Evolutionary conservation across 1,140 invertebrate genomes (phyloP).

Genomic region (Drosophila sp.): DNA sequence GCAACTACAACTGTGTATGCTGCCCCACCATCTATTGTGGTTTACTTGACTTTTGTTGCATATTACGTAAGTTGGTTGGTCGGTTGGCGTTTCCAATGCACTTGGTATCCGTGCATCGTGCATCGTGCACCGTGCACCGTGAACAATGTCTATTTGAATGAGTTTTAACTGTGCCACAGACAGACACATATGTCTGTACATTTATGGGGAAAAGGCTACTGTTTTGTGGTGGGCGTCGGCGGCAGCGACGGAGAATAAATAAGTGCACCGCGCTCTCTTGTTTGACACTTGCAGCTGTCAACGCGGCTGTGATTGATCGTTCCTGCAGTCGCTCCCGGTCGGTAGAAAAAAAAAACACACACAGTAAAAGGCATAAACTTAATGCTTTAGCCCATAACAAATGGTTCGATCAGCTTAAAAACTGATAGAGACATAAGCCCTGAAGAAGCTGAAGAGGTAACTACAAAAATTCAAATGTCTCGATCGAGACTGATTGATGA

Average conservation of each 20-base stretch:
- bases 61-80: slow-evolving; percentile 58
- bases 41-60: slow-evolving; percentile 69
- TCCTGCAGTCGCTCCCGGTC: neutral
- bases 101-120: slow-evolving; percentile 37
- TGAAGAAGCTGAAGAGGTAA: neutral
- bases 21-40: slow-evolving; percentile 45
- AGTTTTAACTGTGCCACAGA: slow-evolving; percentile 62
- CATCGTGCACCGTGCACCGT: neutral
- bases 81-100: slow-evolving; percentile 29
- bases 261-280: slow-evolving; percentile 68
- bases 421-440: slow-evolving; percentile 11
- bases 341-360: slow-evolving; percentile 27
- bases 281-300: slow-evolving; percentile 78
- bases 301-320: slow-evolving; percentile 69
- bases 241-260: slow-evolving; percentile 35
- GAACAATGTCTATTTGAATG: slow-evolving; percentile 28
- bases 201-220: slow-evolving; percentile 19
- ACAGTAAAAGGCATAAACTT: slow-evolving; percentile 37
- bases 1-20: slow-evolving; percentile 21
- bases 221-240: slow-evolving; percentile 29
- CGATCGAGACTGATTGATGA: slow-evolving; percentile 38
- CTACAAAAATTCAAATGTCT: slow-evolving; percentile 3
- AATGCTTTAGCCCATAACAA: slow-evolving; percentile 44
- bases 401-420: slow-evolving; percentile 34
- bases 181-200: slow-evolving; percentile 17